Percentiles rank a stretch among this genome's conserved stretches.
Evolutionary conservation across 2,888 invertebrate species (phyloP).

Genomic region (Volucella bombylans): DNA sequence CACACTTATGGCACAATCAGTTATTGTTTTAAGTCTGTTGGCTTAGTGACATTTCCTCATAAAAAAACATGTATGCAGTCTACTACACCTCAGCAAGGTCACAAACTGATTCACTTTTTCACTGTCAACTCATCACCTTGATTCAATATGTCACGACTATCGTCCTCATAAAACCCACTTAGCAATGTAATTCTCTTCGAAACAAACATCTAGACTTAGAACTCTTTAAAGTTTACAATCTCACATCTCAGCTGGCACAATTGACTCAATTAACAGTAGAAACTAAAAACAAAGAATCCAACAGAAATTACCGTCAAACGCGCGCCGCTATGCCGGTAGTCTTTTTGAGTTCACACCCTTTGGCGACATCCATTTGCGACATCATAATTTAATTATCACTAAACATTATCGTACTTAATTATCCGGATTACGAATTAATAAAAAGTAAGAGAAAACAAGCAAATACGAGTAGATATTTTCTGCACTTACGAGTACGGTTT

Average conservation of each 20-base stretch:
- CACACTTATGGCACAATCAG: no score
- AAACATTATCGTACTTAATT: conserved; percentile 60
- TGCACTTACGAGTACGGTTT: conserved; percentile 54
- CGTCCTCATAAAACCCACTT: conserved; percentile 34
- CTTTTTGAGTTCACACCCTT: neutral
- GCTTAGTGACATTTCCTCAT: no score
- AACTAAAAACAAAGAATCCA: conserved; percentile 51
- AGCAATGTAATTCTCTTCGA: conserved; percentile 37
- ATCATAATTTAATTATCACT: conserved; percentile 67
- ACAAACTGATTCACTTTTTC: conserved; percentile 8
- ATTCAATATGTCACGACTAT: conserved; percentile 18
- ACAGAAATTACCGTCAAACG: conserved; percentile 23
- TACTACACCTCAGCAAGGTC: conserved; percentile 34
- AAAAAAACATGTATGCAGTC: no score
- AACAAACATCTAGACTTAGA: neutral
- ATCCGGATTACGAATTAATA: conserved; percentile 42
- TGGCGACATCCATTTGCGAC: conserved; percentile 52
- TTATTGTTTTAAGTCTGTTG: no score
- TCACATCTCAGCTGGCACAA: conserved; percentile 14
- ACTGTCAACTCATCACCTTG: neutral
- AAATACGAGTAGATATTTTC: conserved; percentile 21
- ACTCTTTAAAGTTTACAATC: conserved; percentile 22
- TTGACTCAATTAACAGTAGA: conserved; percentile 12
- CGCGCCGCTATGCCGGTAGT: neutral
- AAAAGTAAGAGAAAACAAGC: conserved; percentile 27